phyloP scores from a whole-genome alignment of 2,797 vertebrate species.

The Tinamus major region DNA sequence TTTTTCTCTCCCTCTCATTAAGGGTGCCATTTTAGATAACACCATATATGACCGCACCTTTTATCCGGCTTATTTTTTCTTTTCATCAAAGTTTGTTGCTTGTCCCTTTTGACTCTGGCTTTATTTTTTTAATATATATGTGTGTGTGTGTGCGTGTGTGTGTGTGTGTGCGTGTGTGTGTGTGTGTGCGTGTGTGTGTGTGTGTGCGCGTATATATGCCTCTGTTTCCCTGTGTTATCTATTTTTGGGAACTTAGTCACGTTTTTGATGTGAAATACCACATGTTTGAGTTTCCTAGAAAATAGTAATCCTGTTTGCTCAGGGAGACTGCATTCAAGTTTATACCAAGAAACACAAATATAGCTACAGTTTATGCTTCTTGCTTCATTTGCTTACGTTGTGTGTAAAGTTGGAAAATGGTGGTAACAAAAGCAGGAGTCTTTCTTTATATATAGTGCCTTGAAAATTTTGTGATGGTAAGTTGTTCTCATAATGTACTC shows the following conservation, averaged over 20 bases:
- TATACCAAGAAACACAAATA: neutral
- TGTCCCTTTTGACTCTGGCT: rapidly evolving
- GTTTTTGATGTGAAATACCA: neutral
- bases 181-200: too few relatives aligned
- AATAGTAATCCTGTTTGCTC: neutral
- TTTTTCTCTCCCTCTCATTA: neutral
- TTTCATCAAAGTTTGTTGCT: neutral
- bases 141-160: too few relatives aligned
- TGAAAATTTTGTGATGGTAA: neutral
- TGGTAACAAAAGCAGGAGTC: neutral
- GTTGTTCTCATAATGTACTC: neutral
- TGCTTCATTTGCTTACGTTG: neutral
- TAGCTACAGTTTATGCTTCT: neutral
- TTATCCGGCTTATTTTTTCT: neutral
- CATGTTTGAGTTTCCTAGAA: neutral
- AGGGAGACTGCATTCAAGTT: neutral
- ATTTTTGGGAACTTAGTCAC: neutral
- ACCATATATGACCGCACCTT: too few relatives aligned
- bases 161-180: too few relatives aligned
- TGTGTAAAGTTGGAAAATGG: neutral
- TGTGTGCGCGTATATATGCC: too few relatives aligned
- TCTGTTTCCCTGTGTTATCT: neutral
- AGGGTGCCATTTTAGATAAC: neutral
- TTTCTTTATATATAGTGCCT: neutral
- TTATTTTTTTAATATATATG: neutral